Conservation (phyloP, 2,888 invertebrate genomes). For the Pristionchus fissidentatus region DNA sequence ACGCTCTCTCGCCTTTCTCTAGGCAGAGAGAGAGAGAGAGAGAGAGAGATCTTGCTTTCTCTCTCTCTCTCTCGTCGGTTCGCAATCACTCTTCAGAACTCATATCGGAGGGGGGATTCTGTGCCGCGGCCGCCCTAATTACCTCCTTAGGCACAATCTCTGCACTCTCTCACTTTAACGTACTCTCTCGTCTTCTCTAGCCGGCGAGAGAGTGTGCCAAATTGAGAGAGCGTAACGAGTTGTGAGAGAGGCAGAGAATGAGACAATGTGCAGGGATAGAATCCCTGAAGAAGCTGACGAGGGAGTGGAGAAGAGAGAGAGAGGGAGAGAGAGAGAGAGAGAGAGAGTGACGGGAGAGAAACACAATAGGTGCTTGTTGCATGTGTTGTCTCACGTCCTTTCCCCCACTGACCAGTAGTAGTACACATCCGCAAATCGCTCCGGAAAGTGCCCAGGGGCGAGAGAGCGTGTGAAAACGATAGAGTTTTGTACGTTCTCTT, state of each 20-base stretch:
- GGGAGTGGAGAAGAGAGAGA: background rate
- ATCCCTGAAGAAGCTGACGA: background rate
- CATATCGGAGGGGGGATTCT: conserved; percentile 20
- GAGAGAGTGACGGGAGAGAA: conserved; percentile 8
- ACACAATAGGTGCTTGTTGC: conserved; percentile 25
- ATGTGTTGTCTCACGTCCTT: background rate
- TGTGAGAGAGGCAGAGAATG: background rate
- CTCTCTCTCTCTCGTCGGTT: background rate
- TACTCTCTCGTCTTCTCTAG: too few relatives aligned
- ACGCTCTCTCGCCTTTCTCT: background rate
- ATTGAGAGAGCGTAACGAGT: background rate
- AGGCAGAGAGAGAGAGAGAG: too few relatives aligned
- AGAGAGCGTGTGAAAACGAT: too few relatives aligned
- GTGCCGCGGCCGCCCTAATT: too few relatives aligned
- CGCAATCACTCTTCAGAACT: conserved; percentile 30
- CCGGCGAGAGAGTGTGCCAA: background rate
- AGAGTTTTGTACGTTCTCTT: too few relatives aligned
- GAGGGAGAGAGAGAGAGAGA: background rate
- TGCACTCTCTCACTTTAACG: too few relatives aligned
- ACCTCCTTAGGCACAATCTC: background rate
- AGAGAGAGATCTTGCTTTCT: too few relatives aligned
- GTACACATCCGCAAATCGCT: too few relatives aligned
- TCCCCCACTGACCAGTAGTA: conserved; percentile 17
- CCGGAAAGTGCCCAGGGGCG: too few relatives aligned
- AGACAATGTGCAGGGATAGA: background rate